Evolutionary conservation across 2,888 invertebrate species (phyloP), one percentile per base, ranked within the genome.

Genomic region (Bedellia somnulentella): DNA sequence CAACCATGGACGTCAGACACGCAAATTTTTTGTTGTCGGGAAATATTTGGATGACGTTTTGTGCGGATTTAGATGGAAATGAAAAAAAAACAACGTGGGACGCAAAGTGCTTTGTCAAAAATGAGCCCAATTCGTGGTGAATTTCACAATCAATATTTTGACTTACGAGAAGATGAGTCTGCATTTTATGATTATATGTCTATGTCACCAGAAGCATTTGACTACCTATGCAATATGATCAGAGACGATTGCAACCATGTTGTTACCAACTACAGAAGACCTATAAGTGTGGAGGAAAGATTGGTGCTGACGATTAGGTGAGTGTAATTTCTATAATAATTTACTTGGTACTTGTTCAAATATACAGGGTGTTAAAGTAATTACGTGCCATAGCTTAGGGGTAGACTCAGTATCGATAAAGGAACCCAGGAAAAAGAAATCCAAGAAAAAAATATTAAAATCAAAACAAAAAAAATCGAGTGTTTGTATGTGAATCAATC

Each of bases 141-240:
- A 35, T 35, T 35, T 35, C 33, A 35, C 35, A 33, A 35, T 35
- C 35, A 35, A 35, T 35, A 35, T 35, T 35, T 35, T 35, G 30
- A 33, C 35, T 24, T 33, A 35, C 35, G 35, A 30, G 29, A 31
- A 35, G 35, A 35, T 35, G 35, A 35, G 32, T 32, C 32, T 28
- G 35, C 33, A 32, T 35, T 35, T 35, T 33, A 33, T 33, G 32
- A 32, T 30, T 34, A 26, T 15, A 26, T 26, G 26, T 15, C 26
- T 26, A 26, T 26, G 34, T 34, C 34, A 34, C 30, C 24, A 34
- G 31, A 34, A 34, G 21, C 34, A 30, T 34, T 34, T 34, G 31
- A 34, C 31, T 31, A 30, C 24, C 18, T 33, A 33, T 33, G 33
- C 24, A 24, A n/a, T 12, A 12, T 12, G 12, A 24, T 24, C 30